These are phyloP conservation scores for Brachyhypopomus occidentalis DNA, from an alignment of 2,113 vertebrate species.

Conservation along the genomic window DNA sequence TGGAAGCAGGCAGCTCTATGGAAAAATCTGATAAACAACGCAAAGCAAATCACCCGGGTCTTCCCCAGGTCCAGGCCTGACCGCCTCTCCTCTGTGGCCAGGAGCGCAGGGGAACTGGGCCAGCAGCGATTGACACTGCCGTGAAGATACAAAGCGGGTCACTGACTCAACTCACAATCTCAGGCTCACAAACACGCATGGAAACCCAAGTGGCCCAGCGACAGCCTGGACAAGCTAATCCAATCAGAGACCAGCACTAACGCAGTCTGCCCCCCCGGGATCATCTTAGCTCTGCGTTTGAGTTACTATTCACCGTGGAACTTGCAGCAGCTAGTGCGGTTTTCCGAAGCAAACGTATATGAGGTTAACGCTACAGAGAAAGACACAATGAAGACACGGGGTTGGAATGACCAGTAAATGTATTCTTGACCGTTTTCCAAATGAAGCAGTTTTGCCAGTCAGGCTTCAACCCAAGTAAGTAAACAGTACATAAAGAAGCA, in stretches of 20 bases:
- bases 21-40: too few species aligned
- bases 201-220: background rate
- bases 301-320: background rate
- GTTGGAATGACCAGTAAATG: slow-evolving; percentile 51
- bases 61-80: background rate
- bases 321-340: background rate
- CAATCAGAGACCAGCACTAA: background rate
- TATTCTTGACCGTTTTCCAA: slow-evolving; percentile 44
- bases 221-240: slow-evolving; percentile 10
- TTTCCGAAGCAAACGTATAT: background rate
- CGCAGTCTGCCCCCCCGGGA: too few species aligned
- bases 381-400: slow-evolving; percentile 12
- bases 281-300: background rate
- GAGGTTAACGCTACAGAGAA: background rate
- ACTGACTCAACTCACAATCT: slow-evolving; percentile 7
- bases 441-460: slow-evolving; percentile 20
- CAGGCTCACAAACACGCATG: slow-evolving; percentile 33
- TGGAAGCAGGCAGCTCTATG: too few species aligned
- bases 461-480: slow-evolving; percentile 28
- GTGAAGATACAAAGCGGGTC: background rate
- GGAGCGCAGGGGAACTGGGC: background rate
- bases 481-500: slow-evolving; percentile 51
- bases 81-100: background rate
- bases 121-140: background rate
- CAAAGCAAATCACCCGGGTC: background rate